Conservation (phyloP, 2,888 invertebrate genomes). For the Lasioglossum pauxillum region DNA sequence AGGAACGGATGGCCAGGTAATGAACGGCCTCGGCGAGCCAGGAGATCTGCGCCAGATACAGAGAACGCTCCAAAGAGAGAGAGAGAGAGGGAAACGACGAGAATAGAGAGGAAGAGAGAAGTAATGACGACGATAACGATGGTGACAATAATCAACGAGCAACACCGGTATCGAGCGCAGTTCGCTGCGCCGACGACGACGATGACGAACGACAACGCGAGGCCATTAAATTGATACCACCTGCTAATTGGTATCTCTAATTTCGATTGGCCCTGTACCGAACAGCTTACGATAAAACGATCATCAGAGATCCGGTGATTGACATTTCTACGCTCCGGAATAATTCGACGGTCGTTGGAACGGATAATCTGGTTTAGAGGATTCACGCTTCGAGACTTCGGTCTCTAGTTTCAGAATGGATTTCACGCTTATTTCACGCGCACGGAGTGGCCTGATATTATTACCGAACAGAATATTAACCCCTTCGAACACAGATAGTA, state of each 20-base stretch:
- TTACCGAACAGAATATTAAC: background rate
- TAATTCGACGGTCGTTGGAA: conserved; percentile 18
- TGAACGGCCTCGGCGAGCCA: conserved; percentile 40
- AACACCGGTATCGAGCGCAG: conserved; percentile 55
- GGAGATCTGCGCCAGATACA: conserved; percentile 22
- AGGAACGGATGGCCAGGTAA: conserved; percentile 35
- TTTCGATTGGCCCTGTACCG: conserved; percentile 57
- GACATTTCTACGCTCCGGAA: conserved; percentile 37
- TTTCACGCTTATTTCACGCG: background rate
- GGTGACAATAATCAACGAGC: conserved; percentile 69
- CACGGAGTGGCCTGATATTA: background rate
- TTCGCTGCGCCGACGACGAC: conserved; percentile 54
- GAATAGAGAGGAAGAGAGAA: conserved; percentile 17
- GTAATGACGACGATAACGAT: conserved; percentile 72
- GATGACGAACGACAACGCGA: conserved; percentile 66
- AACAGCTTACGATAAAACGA: conserved; percentile 58
- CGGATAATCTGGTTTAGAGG: background rate
- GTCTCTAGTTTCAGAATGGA: background rate
- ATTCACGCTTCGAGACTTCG: background rate
- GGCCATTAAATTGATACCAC: conserved; percentile 70
- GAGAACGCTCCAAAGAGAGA: conserved; percentile 7
- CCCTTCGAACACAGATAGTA: background rate
- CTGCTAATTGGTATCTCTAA: conserved; percentile 71
- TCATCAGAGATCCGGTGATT: conserved; percentile 29
- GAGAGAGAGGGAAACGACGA: background rate